Conservation (phyloP, 1,140 invertebrate genomes). For the Pygmarrhopalites habei region DNA sequence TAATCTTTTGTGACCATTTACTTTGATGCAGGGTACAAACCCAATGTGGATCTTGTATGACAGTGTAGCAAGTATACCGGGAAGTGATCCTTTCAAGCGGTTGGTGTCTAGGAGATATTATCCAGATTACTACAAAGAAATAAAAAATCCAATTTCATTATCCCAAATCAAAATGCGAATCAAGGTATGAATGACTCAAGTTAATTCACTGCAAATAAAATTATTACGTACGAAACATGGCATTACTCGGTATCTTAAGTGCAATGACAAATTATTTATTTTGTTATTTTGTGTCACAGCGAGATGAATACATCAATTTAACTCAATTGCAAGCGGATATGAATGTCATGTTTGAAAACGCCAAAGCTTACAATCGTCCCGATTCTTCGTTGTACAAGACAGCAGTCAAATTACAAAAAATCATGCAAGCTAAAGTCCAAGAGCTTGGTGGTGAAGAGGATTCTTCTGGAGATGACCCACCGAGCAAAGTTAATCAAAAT, state of each 20-base stretch:
- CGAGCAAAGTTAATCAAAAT: background rate
- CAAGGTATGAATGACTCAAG: too few relatives aligned
- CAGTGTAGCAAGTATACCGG: conserved; percentile 62
- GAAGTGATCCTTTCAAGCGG: conserved; percentile 48
- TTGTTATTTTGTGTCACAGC: conserved; percentile 49
- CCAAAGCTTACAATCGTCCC: conserved; percentile 85
- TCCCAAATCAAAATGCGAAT: conserved; percentile 87
- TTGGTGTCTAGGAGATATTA: conserved; percentile 82
- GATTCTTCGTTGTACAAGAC: conserved; percentile 80
- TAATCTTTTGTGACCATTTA: too few relatives aligned
- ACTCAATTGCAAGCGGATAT: conserved; percentile 88
- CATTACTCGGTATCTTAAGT: background rate
- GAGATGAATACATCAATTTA: conserved; percentile 74
- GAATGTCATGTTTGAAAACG: conserved; percentile 98
- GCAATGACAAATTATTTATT: conserved; percentile 13
- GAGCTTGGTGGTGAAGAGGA: conserved; percentile 68
- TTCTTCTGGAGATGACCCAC: background rate
- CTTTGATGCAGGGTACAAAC: conserved; percentile 56
- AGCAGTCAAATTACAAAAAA: conserved; percentile 68
- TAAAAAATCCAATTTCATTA: conserved; percentile 90
- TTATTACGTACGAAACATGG: too few relatives aligned
- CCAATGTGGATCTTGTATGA: conserved; percentile 74
- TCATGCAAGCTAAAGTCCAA: conserved; percentile 76
- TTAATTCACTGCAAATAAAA: too few relatives aligned
- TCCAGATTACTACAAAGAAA: conserved; percentile 96